These are phyloP conservation scores for Cryptus armator DNA, from an alignment of 2,888 invertebrate species.

Conservation along the genomic window DNA sequence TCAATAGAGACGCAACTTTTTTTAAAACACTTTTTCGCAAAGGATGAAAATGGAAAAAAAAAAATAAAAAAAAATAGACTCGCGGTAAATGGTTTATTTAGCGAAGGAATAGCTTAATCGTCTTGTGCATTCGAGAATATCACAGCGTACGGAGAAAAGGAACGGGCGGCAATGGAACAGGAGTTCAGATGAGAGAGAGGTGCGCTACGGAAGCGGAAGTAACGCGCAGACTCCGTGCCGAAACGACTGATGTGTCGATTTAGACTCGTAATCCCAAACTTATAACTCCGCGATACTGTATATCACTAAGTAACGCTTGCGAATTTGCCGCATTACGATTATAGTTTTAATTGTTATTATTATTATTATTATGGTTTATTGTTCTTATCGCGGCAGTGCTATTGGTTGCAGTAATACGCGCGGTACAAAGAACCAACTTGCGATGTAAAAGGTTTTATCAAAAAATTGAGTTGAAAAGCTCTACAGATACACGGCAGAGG, in stretches of 20 bases:
- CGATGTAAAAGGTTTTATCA: too few relatives aligned
- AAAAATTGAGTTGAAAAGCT: too few relatives aligned
- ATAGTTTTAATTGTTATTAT: background rate
- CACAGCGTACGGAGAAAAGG: constrained; percentile 76
- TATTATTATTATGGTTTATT: background rate
- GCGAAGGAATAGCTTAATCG: background rate
- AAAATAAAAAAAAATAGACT: background rate
- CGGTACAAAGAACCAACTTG: too few relatives aligned
- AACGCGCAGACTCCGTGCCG: constrained; percentile 77
- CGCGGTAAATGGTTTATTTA: background rate
- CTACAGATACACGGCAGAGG: too few relatives aligned
- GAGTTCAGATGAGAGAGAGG: constrained; percentile 76
- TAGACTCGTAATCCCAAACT: too few relatives aligned
- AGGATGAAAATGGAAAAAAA: too few relatives aligned
- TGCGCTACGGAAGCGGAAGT: constrained; percentile 70
- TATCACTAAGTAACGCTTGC: background rate
- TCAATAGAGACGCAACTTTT: too few relatives aligned
- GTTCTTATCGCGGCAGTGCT: too few relatives aligned
- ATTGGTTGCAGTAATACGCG: too few relatives aligned
- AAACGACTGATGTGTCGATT: background rate
- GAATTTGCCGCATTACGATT: background rate
- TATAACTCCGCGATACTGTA: background rate
- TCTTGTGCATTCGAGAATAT: constrained; percentile 3
- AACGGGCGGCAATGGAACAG: constrained; percentile 81
- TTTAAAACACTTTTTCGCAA: too few relatives aligned